Evolutionary conservation across 2,888 invertebrate species (phyloP).

Genomic region (Hofmannophila pseudospretella): DNA sequence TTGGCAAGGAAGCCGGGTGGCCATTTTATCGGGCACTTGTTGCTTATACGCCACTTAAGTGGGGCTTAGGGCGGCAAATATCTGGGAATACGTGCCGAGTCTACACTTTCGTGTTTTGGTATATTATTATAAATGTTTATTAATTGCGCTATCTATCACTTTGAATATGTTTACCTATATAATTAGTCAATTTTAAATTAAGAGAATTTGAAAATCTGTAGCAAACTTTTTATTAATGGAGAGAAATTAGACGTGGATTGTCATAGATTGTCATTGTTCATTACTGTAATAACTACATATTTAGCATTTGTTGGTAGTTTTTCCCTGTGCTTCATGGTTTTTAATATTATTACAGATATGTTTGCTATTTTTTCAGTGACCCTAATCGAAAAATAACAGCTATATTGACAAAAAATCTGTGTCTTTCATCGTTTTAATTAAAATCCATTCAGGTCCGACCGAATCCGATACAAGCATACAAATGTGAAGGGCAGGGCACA

Average conservation of each 20-base stretch:
- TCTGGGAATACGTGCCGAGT: not conserved
- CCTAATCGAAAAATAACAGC: not conserved
- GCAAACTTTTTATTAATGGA: no score
- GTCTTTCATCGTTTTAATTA: not conserved
- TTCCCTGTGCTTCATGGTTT: no score
- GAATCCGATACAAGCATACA: not conserved
- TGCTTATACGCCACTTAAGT: conserved; percentile 3
- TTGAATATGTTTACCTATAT: no score
- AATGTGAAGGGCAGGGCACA: no score
- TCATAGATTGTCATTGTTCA: no score
- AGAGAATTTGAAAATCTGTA: no score
- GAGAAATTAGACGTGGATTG: no score
- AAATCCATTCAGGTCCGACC: not conserved
- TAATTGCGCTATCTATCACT: not conserved
- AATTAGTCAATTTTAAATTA: no score
- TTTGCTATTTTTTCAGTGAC: not conserved
- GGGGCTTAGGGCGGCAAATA: conserved; percentile 2
- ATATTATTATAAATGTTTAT: not conserved
- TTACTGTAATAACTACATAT: no score
- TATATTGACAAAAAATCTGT: not conserved
- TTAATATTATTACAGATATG: no score
- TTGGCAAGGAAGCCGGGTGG: not conserved
- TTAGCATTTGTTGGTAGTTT: no score
- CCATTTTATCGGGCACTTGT: conserved; percentile 7
- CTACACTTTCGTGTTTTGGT: not conserved